Evolutionary conservation across 2,113 vertebrate genomes (phyloP), one percentile per base, ranked within the genome.

Genomic region (Octodon degus): DNA sequence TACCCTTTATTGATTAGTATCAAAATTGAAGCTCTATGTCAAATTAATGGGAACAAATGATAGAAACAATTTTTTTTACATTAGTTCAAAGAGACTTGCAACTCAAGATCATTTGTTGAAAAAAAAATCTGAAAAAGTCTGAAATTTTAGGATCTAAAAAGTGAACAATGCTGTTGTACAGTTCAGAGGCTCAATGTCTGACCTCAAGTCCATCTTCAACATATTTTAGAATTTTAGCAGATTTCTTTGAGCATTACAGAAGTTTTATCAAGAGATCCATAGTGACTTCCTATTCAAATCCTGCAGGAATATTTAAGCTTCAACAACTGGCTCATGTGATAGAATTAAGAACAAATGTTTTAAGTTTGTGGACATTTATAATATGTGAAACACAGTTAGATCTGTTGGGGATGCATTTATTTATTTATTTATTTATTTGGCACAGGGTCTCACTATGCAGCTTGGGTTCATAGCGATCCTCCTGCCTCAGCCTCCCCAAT

Each of bases 61-160:
- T 85, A 22, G 7, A 72, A 96, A 93, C 10, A 84, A 13, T n/a
- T 90, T 93, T 14, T 91, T 96, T 87, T 95, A 76, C 55, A 90
- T 55, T 47, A 93, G 5, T 72, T 96, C 60, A 92, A 88, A 91
- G 58, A 77, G 20, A 88, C 81, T 63, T 96, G 24, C 95, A 96
- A 92, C 32, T 92, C 84, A 96, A 96, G 55, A 40, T 96, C n/a
- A 93, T 13, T 60, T 91, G 58, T 95, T 85, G 34, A 93, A 27
- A 79, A 50, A 43, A 82, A 89, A 94, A 94, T 92, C 70, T 95
- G 65, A 97, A 90, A 92, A 90, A 74, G 91, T 95, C 63, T 92
- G 74, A 91, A 88, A 81, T 81, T 72, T 85, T 87, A 87, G 91
- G 7, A 0, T 55, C 53, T 1, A 89, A 86, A 94, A 60, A 22